phyloP scores from a whole-genome alignment of 2,113 vertebrate species.

The Corythornis cristatus region DNA sequence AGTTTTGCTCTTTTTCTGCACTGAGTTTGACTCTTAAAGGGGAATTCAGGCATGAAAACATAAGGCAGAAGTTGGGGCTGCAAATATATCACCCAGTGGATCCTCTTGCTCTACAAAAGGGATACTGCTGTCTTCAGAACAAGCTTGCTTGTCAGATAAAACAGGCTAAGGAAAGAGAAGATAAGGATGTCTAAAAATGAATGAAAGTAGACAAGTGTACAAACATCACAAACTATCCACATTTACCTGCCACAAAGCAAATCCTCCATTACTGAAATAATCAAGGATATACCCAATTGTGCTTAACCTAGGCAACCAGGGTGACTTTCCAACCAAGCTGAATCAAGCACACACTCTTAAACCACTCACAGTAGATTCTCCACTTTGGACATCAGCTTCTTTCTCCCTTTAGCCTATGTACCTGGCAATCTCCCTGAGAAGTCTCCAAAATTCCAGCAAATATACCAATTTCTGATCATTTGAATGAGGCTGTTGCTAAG shows the following conservation, averaged over 20 bases:
- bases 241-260: background rate
- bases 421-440: constrained; percentile 16
- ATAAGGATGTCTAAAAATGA: background rate
- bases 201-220: background rate
- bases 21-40: background rate
- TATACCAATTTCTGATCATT: constrained; percentile 56
- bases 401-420: background rate
- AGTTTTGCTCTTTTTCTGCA: background rate
- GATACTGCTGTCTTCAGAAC: background rate
- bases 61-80: background rate
- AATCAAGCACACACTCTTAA: background rate
- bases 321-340: background rate
- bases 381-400: background rate
- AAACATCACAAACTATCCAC: background rate
- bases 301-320: background rate
- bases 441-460: constrained; percentile 51
- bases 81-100: background rate
- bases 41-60: background rate
- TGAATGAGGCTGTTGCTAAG: constrained; percentile 69
- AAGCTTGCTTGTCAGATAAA: background rate
- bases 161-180: background rate
- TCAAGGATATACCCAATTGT: background rate
- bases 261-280: background rate
- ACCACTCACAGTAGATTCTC: background rate
- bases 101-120: background rate